These are phyloP conservation scores for Ceratothoa steindachneri DNA, from an alignment of 2,888 invertebrate genomes.

Conservation along the genomic window DNA sequence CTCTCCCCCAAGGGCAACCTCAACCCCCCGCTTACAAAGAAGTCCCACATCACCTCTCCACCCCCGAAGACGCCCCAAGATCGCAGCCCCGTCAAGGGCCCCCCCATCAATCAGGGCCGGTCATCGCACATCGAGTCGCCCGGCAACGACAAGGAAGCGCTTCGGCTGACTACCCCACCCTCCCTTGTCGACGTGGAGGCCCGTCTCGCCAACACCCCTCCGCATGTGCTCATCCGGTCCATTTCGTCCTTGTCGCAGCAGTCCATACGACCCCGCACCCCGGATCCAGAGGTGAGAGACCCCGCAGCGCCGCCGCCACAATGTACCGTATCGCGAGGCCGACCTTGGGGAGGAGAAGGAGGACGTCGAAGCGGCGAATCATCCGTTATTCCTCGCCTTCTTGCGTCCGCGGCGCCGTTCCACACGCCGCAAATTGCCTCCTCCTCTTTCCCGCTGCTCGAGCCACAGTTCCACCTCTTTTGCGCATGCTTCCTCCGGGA, in stretches of 20 bases:
- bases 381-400: too few relatives aligned
- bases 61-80: neutral
- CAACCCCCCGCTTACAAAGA: neutral
- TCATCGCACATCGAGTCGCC: neutral
- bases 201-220: constrained; percentile 42
- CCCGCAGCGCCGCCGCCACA: too few relatives aligned
- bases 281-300: constrained; percentile 22
- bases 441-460: too few relatives aligned
- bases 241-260: constrained; percentile 46
- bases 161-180: neutral
- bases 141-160: neutral
- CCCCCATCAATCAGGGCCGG: neutral
- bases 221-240: constrained; percentile 43
- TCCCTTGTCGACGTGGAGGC: constrained; percentile 26
- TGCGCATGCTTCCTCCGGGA: too few relatives aligned
- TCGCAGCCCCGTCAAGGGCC: neutral
- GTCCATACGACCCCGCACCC: constrained; percentile 37
- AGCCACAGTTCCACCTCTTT: too few relatives aligned
- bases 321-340: neutral
- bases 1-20: neutral
- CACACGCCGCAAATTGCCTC: too few relatives aligned
- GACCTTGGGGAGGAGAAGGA: neutral
- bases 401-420: too few relatives aligned
- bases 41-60: neutral
- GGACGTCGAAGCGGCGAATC: too few relatives aligned